Evolutionary conservation across 2,113 vertebrate species (phyloP).

Genomic region (Phylloscopus whistleri): DNA sequence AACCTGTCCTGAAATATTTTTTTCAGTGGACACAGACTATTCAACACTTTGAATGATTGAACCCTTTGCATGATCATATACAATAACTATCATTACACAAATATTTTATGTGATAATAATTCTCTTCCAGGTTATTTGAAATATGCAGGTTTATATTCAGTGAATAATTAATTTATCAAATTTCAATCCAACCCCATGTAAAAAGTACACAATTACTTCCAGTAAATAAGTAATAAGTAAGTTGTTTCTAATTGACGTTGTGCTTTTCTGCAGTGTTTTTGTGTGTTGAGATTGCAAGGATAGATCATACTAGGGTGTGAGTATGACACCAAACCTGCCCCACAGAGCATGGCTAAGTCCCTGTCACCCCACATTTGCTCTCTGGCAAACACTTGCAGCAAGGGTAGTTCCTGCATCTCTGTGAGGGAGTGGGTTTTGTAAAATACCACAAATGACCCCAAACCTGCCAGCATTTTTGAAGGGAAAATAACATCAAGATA

Average conservation of each 20-base stretch:
- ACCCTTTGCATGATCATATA: neutral
- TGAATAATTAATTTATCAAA: neutral
- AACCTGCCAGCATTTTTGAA: neutral
- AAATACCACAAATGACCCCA: neutral
- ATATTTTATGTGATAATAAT: neutral
- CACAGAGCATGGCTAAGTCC: neutral
- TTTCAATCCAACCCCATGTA: neutral
- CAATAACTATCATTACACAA: neutral
- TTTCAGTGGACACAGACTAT: neutral
- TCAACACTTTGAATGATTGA: neutral
- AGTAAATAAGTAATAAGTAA: neutral
- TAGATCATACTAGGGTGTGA: neutral
- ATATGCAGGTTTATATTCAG: neutral
- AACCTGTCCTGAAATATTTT: slow-evolving; percentile 37
- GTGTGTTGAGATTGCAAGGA: neutral
- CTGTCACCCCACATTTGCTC: neutral
- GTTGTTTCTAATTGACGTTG: neutral
- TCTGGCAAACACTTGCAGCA: neutral
- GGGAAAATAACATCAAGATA: neutral
- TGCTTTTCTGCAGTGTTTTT: neutral
- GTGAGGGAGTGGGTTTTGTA: neutral
- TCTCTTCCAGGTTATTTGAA: neutral
- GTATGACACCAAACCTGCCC: neutral
- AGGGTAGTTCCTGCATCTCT: neutral
- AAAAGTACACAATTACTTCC: neutral